A percentile compares a stretch with the other conserved stretches of the same genome.
phyloP scores from a whole-genome alignment of 2,113 vertebrate species.

The Alouatta palliata region DNA sequence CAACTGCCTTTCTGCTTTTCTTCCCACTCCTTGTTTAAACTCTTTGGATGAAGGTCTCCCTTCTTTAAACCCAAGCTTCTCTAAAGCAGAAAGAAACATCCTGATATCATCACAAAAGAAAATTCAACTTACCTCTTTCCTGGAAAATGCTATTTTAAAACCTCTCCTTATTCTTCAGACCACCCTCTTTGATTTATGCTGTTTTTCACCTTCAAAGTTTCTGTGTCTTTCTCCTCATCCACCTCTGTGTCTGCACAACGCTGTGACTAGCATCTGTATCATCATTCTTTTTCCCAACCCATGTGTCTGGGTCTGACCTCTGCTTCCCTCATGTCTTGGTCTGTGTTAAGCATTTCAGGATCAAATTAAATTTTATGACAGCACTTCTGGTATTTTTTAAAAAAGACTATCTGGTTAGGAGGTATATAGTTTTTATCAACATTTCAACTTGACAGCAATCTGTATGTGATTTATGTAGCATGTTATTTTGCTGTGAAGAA shows the following conservation, averaged over 20 bases:
- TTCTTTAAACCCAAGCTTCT: neutral
- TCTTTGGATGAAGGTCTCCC: neutral
- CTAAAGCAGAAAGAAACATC: slow-evolving; percentile 36
- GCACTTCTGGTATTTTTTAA: slow-evolving; percentile 48
- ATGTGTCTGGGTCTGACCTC: slow-evolving; percentile 68
- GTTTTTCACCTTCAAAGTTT: slow-evolving; percentile 68
- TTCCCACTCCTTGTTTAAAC: neutral
- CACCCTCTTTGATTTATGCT: slow-evolving; percentile 53
- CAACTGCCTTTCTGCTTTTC: neutral
- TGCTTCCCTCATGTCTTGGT: slow-evolving; percentile 60
- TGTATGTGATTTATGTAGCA: slow-evolving; percentile 48
- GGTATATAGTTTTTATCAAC: slow-evolving; percentile 41
- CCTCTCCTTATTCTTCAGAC: slow-evolving; percentile 19
- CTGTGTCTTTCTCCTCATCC: slow-evolving; percentile 52
- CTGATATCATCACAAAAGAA: slow-evolving; percentile 15
- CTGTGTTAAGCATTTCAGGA: slow-evolving; percentile 70
- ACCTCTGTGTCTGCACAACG: slow-evolving; percentile 46
- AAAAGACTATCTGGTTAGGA: slow-evolving; percentile 27
- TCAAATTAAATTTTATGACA: slow-evolving; percentile 68
- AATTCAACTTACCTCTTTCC: slow-evolving; percentile 28
- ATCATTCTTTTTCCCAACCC: slow-evolving; percentile 51
- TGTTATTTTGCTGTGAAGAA: slow-evolving; percentile 33
- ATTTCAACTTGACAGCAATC: slow-evolving; percentile 58
- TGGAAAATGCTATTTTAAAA: slow-evolving; percentile 58
- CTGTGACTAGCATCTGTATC: slow-evolving; percentile 29